Base-by-base conservation (phyloP, 2,797 vertebrate genomes). In the Liparis tanakae region DNA sequence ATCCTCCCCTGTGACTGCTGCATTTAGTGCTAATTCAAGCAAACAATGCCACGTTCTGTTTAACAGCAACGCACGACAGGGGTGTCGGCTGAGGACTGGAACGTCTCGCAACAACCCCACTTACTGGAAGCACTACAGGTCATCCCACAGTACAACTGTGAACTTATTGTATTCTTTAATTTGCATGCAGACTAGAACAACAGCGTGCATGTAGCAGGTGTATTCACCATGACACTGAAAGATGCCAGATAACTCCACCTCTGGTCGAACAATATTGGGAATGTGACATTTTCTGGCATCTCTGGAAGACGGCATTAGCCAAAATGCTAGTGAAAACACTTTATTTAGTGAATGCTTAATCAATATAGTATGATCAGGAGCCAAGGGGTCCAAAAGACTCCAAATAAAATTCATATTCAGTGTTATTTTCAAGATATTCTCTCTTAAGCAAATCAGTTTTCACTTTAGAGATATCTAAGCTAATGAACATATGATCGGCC, bases 231-330 rank as follows among this genome's bases (percentile, higher is more conserved):
- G 53, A 44, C 34, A 62, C 15, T 30, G 33, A 36, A 44, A 55
- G 30, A 55, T 72, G 64, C 56, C 63, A 62, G 18, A 69, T 17
- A 33, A 64, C 22, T 37, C 41, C 22, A 68, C 51, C 25, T 58
- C 25, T 22, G 22, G 61, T 22, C 6, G 34, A 56, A 65, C 64
- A 43, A 30, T 15, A 34, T 51, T 59, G 44, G 53, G 36, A 1
- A 62, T 58, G 46, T 61, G 41, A 58, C 20, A 51, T 6, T 46
- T 41, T 54, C 3, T 37, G 37, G 43, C 14, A 59, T 68, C 22
- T 60, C n/a, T 57, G 18, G 9, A 61, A 41, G 15, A 48, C 18
- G 56, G 34, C 46, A 46, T 39, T 36, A 54, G 33, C 18, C 14
- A 30, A 41, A 66, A 9, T 71, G 33, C 9, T 25, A 66, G 39